These are phyloP conservation scores for Athrips mouffetella DNA, from an alignment of 2,888 invertebrate genomes.

Conservation along the genomic window DNA sequence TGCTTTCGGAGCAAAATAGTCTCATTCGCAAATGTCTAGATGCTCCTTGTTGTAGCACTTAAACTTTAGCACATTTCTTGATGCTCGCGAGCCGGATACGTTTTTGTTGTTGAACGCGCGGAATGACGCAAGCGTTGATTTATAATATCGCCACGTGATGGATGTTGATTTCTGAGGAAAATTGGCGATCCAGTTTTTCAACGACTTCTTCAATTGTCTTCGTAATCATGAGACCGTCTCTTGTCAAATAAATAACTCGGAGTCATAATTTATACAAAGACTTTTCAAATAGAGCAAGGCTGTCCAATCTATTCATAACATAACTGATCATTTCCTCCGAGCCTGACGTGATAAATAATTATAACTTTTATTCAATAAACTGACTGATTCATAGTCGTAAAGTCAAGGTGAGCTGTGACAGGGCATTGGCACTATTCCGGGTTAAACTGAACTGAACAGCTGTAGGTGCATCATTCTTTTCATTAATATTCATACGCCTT, in stretches of 20 bases:
- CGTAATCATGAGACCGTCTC: background rate
- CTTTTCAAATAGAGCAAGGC: slow-evolving; percentile 11
- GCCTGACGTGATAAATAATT: slow-evolving; percentile 2
- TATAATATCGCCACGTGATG: slow-evolving; percentile 48
- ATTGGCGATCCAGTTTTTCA: slow-evolving; percentile 18
- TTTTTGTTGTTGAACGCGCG: slow-evolving; percentile 48
- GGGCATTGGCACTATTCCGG: slow-evolving; percentile 15
- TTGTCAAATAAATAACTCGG: background rate
- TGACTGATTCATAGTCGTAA: slow-evolving; percentile 11
- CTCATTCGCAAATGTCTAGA: slow-evolving; percentile 13
- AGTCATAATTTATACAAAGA: background rate
- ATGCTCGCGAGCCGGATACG: slow-evolving; percentile 58
- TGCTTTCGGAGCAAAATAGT: slow-evolving; percentile 38
- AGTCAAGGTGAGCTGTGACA: slow-evolving; percentile 15
- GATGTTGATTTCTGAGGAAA: slow-evolving; percentile 36
- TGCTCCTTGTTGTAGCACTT: slow-evolving; percentile 37
- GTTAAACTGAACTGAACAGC: slow-evolving; percentile 1
- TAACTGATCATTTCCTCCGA: background rate
- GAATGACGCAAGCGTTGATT: slow-evolving; percentile 57
- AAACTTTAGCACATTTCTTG: slow-evolving; percentile 42
- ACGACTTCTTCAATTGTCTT: background rate
- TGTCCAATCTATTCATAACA: slow-evolving; percentile 1
- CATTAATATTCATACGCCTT: background rate
- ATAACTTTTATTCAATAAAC: slow-evolving; percentile 7
- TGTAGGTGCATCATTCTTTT: slow-evolving; percentile 4